These are phyloP conservation scores for Anoplius nigerrimus DNA, from an alignment of 2,888 invertebrate species.

Conservation along the genomic window DNA sequence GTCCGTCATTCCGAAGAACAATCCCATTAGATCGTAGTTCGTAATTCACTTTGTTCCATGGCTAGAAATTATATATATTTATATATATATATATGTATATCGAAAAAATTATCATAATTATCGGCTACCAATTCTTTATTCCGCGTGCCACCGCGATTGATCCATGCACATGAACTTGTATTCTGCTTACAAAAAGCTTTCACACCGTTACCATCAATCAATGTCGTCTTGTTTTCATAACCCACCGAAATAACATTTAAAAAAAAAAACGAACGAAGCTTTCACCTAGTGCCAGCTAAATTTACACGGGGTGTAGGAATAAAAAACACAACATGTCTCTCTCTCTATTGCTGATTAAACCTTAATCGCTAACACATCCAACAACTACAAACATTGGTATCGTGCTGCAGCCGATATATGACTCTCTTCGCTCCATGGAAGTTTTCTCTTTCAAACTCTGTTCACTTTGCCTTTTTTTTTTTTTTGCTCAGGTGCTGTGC, in stretches of 20 bases:
- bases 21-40: background rate
- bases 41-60: slow-evolving; percentile 18
- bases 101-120: slow-evolving; percentile 5
- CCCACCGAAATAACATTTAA: slow-evolving; percentile 20
- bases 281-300: slow-evolving; percentile 36
- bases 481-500: slow-evolving; percentile 5
- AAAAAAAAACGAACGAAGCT: slow-evolving; percentile 15
- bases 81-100: slow-evolving; percentile 3
- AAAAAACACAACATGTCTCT: slow-evolving; percentile 56
- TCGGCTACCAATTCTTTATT: slow-evolving; percentile 4
- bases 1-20: background rate
- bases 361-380: slow-evolving; percentile 61
- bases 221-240: slow-evolving; percentile 12
- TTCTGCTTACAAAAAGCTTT: slow-evolving; percentile 14
- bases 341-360: slow-evolving; percentile 53
- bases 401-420: slow-evolving; percentile 52
- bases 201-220: too few relatives aligned
- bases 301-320: slow-evolving; percentile 38
- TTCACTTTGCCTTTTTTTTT: too few relatives aligned
- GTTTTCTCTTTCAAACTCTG: slow-evolving; percentile 18
- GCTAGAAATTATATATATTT: slow-evolving; percentile 9
- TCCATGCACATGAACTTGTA: slow-evolving; percentile 9
- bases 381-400: slow-evolving; percentile 64
- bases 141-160: slow-evolving; percentile 4
- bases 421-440: slow-evolving; percentile 29